Conservation (phyloP, 2,113 vertebrate species). For the Barbus barbus region DNA sequence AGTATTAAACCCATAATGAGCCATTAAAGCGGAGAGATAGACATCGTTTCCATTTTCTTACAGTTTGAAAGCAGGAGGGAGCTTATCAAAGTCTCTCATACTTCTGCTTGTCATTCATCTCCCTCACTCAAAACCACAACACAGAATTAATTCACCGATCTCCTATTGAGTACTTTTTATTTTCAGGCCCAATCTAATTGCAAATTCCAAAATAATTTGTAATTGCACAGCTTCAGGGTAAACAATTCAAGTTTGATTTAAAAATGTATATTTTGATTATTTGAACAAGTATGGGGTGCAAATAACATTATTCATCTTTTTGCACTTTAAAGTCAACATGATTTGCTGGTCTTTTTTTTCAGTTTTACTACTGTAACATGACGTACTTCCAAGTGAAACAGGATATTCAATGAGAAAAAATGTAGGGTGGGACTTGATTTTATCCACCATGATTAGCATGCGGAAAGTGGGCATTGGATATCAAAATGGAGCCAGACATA, state of each 20-base stretch:
- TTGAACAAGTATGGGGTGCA: too few species aligned
- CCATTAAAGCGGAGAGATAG: slow-evolving; percentile 3
- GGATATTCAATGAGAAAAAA: background rate
- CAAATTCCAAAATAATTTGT: slow-evolving; percentile 5
- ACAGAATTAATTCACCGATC: slow-evolving; percentile 10
- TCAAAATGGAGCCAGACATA: background rate
- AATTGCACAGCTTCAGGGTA: background rate
- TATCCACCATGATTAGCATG: background rate
- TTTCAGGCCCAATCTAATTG: slow-evolving; percentile 12
- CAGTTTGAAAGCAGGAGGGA: background rate
- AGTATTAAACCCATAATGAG: background rate
- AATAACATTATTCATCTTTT: background rate
- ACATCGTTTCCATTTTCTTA: background rate
- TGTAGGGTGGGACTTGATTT: background rate
- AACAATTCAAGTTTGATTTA: background rate
- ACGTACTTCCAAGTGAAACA: background rate
- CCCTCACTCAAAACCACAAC: slow-evolving; percentile 29
- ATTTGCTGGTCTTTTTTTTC: background rate
- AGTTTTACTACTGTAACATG: background rate
- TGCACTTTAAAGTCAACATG: background rate
- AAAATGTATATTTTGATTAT: background rate
- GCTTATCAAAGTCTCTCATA: slow-evolving; percentile 37
- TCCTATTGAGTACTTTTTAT: background rate
- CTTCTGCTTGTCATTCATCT: slow-evolving; percentile 36
- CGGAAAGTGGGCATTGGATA: background rate